Base-by-base conservation (phyloP, 2,888 invertebrate species). In the Hoplodrina ambigua region DNA sequence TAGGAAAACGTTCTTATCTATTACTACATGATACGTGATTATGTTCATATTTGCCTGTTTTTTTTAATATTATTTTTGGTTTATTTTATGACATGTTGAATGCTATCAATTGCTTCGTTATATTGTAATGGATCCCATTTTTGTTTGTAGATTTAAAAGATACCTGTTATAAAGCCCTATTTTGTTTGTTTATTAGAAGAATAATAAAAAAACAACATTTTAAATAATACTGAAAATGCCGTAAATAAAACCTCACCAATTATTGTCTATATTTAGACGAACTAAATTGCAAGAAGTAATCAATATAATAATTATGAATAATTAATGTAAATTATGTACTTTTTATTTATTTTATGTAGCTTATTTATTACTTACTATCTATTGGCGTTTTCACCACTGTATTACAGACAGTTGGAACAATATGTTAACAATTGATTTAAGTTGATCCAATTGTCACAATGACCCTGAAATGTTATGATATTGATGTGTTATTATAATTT, bases 41-140 rank as follows among this genome's bases (percentile, higher is more conserved):
- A 61, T 72, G 37, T 78, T 71, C 49, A 60, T 62, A 63, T 75
- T 58, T 70, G 75, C 66, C 76, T 80, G 73, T 59, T 69, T 68
- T 55, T 78, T 33, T 62, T 53, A 30, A 41, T 66, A 44, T 58
- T 53, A 46, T 56, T 66, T 55, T 59, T 72, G 52, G n/a, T 61
- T 61, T 64, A 62, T 52, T 64, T 46, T 71, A 56, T 79, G 63
- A 79, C 78, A 73, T 60, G 50, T 74, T 8, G 59, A 78, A 57
- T 72, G 72, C 52, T 57, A n/a, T 54, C 56, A 41, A 75, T 33
- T 49, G 54, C 54, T 69, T 69, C 50, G 44, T 44, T 49, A 52
- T 56, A 54, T 55, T 44, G 50, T n/a, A 25, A 10, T 52, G 5
- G 7, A 46, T 10, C 17, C 6, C 20, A 19, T 50, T 44, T 49